phyloP scores from a whole-genome alignment of 2,113 vertebrate genomes.

The Brienomyrus brachyistius region DNA sequence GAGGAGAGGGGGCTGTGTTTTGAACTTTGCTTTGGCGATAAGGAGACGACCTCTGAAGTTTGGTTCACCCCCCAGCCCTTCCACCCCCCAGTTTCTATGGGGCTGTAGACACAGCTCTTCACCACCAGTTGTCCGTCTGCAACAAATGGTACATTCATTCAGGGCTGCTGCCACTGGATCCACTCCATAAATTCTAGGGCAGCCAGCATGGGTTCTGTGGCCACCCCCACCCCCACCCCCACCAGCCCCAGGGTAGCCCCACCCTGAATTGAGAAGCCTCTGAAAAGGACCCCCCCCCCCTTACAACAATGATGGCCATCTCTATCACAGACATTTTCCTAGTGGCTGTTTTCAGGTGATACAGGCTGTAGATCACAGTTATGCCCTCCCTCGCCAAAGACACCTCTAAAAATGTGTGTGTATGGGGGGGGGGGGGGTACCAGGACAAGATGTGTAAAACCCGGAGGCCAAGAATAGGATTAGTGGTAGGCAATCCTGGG shows the following conservation, averaged over 20 bases:
- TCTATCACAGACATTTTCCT: not conserved
- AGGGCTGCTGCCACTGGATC: not conserved
- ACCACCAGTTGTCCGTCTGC: not conserved
- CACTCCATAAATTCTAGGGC: not conserved
- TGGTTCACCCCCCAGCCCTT: not conserved
- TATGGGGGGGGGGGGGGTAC: not conserved
- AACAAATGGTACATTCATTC: constrained; percentile 2
- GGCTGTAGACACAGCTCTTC: not conserved
- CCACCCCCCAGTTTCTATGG: not conserved
- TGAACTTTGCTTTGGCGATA: not conserved
- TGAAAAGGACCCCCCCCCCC: not conserved
- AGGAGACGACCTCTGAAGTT: not conserved
- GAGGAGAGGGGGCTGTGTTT: not conserved
- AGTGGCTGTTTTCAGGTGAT: not conserved
- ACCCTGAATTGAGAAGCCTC: not conserved
- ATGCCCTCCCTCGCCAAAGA: not conserved
- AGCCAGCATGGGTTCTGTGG: not conserved
- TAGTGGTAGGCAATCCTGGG: not conserved
- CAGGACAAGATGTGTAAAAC: not conserved
- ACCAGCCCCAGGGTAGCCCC: not conserved
- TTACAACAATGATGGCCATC: not conserved
- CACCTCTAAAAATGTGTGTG: not conserved
- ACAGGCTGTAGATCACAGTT: not conserved
- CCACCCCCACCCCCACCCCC: not conserved
- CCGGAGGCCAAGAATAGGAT: not conserved